Evolutionary conservation across 1,140 invertebrate genomes (phyloP), one percentile per base, ranked within the genome.

Genomic region (Drosophila prosaltans): DNA sequence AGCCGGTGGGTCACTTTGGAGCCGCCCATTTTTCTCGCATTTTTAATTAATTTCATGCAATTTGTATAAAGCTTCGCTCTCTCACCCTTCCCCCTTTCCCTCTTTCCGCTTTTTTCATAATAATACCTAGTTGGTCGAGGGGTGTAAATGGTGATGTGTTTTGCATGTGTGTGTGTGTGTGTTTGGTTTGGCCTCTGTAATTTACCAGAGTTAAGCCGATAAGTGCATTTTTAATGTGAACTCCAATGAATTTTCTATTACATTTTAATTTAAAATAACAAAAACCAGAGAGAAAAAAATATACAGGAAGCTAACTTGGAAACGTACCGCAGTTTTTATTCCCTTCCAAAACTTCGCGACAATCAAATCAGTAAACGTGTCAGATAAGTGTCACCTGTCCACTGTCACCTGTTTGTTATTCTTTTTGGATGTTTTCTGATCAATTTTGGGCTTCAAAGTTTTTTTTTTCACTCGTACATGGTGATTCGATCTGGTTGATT

Each of bases 11-110:
- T 78, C 82, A 86, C 83, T 79, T 88, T 86, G 71, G 83, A 26
- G 79, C 83, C 83, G 70, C 83, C 83, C 83, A 79, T 88, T 82
- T 88, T 70, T 76, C 75, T 77, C 74, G 77, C 84, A 88, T 88
- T 89, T 88, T 88, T 88, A 88, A 88, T 88, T 89, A 88, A 89
- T 88, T 88, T 88, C 80, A 89, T 88, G 85, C 80, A 83, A 88
- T 89, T 88, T 88, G 80, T 88, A 83, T 61, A 70, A 69, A 51
- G 45, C 32, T 51, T 51, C 1, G 9, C 2, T 26, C 45, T 9
- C 10, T n/a, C 41, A 4, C 6, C 6, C 32, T 7, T 24, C 8
- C 10, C 45, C 9, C 10, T n/a, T 7, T 36, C 32, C 6, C 32
- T 36, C 32, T 36, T 36, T 36, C 6, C 41, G 2, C n/a, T 16